A percentile compares a stretch with the other conserved stretches of the same genome.
phyloP scores from a whole-genome alignment of 2,113 vertebrate species.

The Ahaetulla prasina region DNA sequence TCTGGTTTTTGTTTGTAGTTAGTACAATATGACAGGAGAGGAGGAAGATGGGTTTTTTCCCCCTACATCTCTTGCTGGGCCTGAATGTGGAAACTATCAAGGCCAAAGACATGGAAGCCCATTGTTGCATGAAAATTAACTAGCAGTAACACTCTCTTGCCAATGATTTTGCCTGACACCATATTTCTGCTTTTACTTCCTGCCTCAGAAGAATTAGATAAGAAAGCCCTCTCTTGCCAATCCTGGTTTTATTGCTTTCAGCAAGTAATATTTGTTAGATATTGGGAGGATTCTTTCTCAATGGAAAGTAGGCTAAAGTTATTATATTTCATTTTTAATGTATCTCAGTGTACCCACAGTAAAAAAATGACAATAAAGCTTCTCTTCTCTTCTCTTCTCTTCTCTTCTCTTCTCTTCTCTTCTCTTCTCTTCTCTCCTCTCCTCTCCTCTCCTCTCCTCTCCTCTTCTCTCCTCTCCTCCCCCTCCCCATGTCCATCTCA shows the following conservation, averaged over 20 bases:
- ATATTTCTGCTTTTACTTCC: neutral
- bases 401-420: too few relatives aligned
- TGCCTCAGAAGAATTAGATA: neutral
- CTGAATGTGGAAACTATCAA: neutral
- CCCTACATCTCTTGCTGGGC: neutral
- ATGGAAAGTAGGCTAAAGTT: neutral
- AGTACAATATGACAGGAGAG: neutral
- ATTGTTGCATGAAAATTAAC: neutral
- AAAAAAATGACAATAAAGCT: too few relatives aligned
- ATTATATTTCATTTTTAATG: too few relatives aligned
- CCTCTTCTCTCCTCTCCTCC: accelerated
- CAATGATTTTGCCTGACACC: neutral
- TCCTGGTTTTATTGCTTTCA: neutral
- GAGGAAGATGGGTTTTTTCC: neutral
- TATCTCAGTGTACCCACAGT: too few relatives aligned
- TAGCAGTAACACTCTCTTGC: neutral
- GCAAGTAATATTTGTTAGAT: neutral
- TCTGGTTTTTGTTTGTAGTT: neutral
- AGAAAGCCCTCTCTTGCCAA: neutral
- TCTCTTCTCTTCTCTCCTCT: too few relatives aligned
- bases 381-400: too few relatives aligned
- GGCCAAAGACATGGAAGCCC: neutral
- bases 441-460: too few relatives aligned
- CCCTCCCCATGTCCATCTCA: too few relatives aligned
- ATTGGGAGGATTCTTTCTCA: neutral